Conservation (phyloP, 2,797 vertebrate genomes). For the Discoglossus pictus region DNA sequence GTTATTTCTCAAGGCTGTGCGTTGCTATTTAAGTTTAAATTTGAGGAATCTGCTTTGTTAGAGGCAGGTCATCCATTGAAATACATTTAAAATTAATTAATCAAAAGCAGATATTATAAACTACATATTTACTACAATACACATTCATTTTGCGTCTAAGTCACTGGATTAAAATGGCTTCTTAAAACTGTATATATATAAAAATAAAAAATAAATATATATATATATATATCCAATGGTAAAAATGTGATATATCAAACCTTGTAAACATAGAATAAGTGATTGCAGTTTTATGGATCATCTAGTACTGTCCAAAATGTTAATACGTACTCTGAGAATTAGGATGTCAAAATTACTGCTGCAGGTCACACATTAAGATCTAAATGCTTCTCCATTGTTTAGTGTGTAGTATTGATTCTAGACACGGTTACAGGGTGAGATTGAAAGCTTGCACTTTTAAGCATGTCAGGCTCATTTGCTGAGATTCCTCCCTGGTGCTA, state of each 20-base stretch:
- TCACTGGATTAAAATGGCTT: too few species aligned
- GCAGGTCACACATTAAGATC: conserved; percentile 21
- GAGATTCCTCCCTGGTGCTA: conserved; percentile 31
- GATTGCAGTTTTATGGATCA: conserved; percentile 7
- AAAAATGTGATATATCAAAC: conserved; percentile 1
- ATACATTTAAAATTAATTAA: too few species aligned
- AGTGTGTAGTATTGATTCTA: conserved; percentile 79
- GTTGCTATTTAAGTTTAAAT: too few species aligned
- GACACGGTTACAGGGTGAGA: conserved; percentile 71
- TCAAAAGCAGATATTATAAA: too few species aligned
- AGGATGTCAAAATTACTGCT: conserved; percentile 33
- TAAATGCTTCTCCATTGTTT: conserved; percentile 61
- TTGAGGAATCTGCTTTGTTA: too few species aligned
- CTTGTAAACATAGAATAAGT: not conserved
- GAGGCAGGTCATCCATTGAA: too few species aligned
- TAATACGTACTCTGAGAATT: conserved; percentile 21
- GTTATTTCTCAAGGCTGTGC: too few species aligned
- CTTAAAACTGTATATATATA: too few species aligned
- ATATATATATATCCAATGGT: too few species aligned
- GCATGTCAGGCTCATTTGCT: conserved; percentile 42
- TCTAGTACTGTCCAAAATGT: not conserved
- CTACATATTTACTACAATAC: too few species aligned
- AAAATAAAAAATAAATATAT: too few species aligned
- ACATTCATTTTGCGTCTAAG: too few species aligned
- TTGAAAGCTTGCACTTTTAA: conserved; percentile 72